Evolutionary conservation across 1,140 invertebrate genomes (phyloP), one percentile per base, ranked within the genome.

Genomic region (Drosophila subobscura): DNA sequence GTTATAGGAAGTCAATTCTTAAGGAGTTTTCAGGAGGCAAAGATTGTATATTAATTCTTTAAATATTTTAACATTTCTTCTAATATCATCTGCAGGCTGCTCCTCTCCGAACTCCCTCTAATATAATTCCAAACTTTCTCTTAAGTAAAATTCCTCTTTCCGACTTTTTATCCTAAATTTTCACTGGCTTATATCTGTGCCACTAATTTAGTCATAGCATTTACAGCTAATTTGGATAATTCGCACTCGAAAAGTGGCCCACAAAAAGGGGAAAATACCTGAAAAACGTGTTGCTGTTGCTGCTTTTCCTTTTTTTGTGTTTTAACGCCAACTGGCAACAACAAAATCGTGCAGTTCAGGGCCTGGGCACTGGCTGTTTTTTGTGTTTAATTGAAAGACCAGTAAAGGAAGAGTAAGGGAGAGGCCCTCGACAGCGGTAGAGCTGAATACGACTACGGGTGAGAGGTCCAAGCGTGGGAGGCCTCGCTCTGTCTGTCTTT

Each of bases 161-260:
- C 33, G 4, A 10, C 10, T 10, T 37, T 6, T 37, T 37, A 37
- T 37, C 33, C 33, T 1, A 53, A 25, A 55, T 44, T 29, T 44
- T 23, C 41, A 47, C 50, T 8, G 33, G 29, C n/a, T 41, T 65
- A 49, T 46, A 50, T 42, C 40, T 67, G 63, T 64, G 56, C 58
- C 71, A 64, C 70, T 76, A 74, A 70, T 74, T 58, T 74, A 37
- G 64, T 58, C 63, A 70, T 64, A 41, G 65, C 59, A 70, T 70
- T 77, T 77, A 74, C 71, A 64, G 74, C 72, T 74, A 74, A 77
- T 77, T 77, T 59, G 70, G 53, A 74, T 77, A 77, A 77, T 70
- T 74, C 71, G 74, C 74, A 77, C 71, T 74, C 51, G 55, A 4
- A 72, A 66, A 74, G 56, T 46, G 29, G 50, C 63, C 50, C 29